These are phyloP conservation scores for Palythoa caribaeorum DNA, from an alignment of 92 coral and sea anemone species.

Conservation along the genomic window DNA sequence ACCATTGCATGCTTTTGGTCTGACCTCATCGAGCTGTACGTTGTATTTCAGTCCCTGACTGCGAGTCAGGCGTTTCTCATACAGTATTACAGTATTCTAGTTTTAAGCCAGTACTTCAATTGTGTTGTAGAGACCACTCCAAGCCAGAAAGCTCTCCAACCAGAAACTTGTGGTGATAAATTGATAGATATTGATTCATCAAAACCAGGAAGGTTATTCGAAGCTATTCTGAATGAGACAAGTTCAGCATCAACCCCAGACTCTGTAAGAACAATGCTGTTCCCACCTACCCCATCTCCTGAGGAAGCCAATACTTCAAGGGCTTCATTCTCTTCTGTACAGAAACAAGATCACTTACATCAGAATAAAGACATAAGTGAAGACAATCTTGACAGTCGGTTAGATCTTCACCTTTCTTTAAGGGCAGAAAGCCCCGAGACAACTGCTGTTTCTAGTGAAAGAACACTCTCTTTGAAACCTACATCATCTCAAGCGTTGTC, in stretches of 20 bases:
- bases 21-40: too few species aligned
- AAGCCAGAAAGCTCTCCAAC: neutral
- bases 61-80: too few species aligned
- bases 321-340: neutral
- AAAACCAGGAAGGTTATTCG: conserved; percentile 36
- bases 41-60: neutral
- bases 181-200: conserved; percentile 7
- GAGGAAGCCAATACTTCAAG: neutral
- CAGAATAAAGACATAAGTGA: neutral
- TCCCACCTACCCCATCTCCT: conserved; percentile 11
- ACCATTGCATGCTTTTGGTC: too few species aligned
- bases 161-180: neutral
- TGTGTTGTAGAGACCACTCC: conserved; percentile 18
- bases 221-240: conserved; percentile 21
- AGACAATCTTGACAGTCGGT: neutral
- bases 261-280: conserved; percentile 17
- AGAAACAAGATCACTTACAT: neutral
- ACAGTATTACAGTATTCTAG: too few species aligned
- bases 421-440: neutral
- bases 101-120: neutral
- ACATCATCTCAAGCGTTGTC: neutral
- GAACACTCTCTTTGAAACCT: neutral
- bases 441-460: neutral
- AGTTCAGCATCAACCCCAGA: conserved; percentile 29
- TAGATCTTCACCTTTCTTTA: neutral